Conservation (phyloP, 2,113 vertebrate genomes). For the Cathartes aura region DNA sequence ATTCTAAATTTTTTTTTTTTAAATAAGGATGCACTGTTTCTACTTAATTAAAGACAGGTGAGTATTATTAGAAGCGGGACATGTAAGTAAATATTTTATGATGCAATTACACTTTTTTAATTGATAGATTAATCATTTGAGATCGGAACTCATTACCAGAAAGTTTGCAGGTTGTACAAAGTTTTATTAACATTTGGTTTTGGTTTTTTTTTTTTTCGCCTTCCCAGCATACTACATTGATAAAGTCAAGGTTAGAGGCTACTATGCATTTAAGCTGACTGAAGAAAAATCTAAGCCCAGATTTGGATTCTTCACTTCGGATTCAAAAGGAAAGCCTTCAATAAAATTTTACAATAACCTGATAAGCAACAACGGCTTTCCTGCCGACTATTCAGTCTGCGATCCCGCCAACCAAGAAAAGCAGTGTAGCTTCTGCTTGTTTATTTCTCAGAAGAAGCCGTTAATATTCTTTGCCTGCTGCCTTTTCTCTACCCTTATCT, state of each 20-base stretch:
- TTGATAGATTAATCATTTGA: not conserved
- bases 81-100: not conserved
- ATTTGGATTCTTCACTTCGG: constrained; percentile 89
- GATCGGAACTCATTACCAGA: not conserved
- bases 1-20: not conserved
- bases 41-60: not conserved
- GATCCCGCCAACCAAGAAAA: not conserved
- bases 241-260: constrained; percentile 88
- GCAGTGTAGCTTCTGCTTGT: constrained; percentile 77
- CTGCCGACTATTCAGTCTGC: constrained; percentile 64
- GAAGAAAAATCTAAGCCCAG: constrained; percentile 83
- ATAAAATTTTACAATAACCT: constrained; percentile 82
- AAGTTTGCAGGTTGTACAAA: not conserved
- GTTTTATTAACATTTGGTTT: not conserved
- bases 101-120: not conserved
- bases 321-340: constrained; percentile 87
- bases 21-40: not conserved
- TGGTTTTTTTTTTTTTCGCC: not conserved
- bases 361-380: constrained; percentile 82
- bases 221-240: constrained; percentile 85
- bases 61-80: not conserved
- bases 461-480: constrained; percentile 88
- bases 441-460: constrained; percentile 81
- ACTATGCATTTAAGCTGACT: constrained; percentile 90
- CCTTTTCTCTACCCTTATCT: constrained; percentile 77